Evolutionary conservation across 2,113 vertebrate species (phyloP).

Genomic region (Leptodactylus fuscus): DNA sequence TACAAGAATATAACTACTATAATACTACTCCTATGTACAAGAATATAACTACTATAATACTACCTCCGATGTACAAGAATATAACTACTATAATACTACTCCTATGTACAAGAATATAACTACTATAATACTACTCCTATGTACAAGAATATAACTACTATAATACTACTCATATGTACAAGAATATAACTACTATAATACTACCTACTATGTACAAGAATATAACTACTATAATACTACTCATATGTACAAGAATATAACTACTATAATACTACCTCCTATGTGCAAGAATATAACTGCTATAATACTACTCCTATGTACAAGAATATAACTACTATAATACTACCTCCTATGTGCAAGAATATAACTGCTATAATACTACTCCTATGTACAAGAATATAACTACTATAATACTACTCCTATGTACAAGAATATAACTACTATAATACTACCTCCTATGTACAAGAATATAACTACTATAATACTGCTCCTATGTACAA

Average conservation of each 20-base stretch:
- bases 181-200: no score
- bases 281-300: background rate
- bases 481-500: slow-evolving; percentile 15
- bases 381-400: background rate
- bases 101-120: slow-evolving; percentile 7
- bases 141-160: slow-evolving; percentile 3
- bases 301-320: slow-evolving; percentile 2
- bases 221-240: no score
- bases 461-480: slow-evolving; percentile 4
- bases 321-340: slow-evolving; percentile 1
- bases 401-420: slow-evolving; percentile 10
- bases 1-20: slow-evolving; percentile 5
- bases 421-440: slow-evolving; percentile 19
- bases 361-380: no score
- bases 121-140: slow-evolving; percentile 3
- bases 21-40: background rate
- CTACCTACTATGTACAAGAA: no score
- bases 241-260: no score
- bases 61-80: background rate
- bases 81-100: slow-evolving; percentile 9
- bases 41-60: slow-evolving; percentile 9
- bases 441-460: background rate
- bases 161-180: no score
- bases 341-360: background rate
- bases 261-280: background rate